Percentiles rank a stretch among this genome's conserved stretches.
These are phyloP conservation scores for Thaleichthys pacificus DNA, from an alignment of 2,797 vertebrate species.

Conservation along the genomic window DNA sequence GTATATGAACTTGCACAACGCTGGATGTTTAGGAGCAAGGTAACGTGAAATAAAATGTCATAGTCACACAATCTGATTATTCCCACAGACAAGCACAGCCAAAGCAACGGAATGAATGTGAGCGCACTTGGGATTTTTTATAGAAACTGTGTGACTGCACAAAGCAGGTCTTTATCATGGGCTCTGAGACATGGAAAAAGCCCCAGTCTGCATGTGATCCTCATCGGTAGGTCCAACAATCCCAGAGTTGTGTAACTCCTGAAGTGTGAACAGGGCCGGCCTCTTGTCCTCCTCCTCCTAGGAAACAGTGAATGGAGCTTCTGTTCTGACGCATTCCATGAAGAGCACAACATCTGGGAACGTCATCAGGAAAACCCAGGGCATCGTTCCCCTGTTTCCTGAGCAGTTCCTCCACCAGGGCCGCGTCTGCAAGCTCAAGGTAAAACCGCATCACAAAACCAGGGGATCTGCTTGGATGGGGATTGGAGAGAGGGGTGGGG, in stretches of 20 bases:
- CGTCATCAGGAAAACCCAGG: conserved; percentile 11
- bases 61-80: not conserved
- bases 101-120: not conserved
- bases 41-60: not conserved
- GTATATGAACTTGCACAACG: too few species aligned
- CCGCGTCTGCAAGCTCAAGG: conserved; percentile 29
- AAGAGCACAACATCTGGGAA: conserved; percentile 14
- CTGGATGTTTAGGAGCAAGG: too few species aligned
- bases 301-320: conserved; percentile 26
- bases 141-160: not conserved
- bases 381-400: conserved; percentile 4
- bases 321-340: conserved; percentile 42
- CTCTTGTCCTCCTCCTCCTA: conserved; percentile 26
- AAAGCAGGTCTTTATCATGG: not conserved
- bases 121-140: not conserved
- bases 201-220: not conserved
- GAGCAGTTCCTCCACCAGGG: not conserved
- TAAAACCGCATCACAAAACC: conserved; percentile 1
- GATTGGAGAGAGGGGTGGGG: too few species aligned
- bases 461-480: too few species aligned
- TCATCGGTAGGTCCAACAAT: conserved; percentile 10
- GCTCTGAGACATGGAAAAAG: not conserved
- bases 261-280: conserved; percentile 14
- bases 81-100: not conserved
- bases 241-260: conserved; percentile 14